phyloP scores from a whole-genome alignment of 92 coral and sea anemone genomes.

The Galaxea fascicularis region DNA sequence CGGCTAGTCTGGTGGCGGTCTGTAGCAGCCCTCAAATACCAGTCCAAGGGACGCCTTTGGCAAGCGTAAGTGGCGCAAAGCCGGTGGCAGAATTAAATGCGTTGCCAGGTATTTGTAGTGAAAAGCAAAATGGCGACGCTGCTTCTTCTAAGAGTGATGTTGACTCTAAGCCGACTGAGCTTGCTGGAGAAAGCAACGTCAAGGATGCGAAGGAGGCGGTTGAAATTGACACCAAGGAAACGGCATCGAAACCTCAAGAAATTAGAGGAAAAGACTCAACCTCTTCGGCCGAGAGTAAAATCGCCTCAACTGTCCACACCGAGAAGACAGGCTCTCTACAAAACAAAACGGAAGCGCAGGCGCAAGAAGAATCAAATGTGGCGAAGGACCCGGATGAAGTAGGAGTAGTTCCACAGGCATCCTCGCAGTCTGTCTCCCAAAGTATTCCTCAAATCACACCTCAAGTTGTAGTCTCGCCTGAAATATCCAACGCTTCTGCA shows the following conservation, averaged over 20 bases:
- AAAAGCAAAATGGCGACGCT: neutral
- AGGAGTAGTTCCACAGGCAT: neutral
- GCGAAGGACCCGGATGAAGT: neutral
- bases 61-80: conserved; percentile 21
- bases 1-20: conserved; percentile 82
- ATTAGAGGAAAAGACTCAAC: neutral
- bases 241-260: neutral
- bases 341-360: neutral
- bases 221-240: neutral
- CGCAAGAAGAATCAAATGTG: neutral
- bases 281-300: neutral
- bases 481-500: neutral
- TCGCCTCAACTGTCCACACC: neutral
- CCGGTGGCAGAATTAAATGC: neutral
- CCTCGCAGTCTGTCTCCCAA: neutral
- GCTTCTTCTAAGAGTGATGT: conserved; percentile 9
- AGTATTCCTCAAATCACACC: neutral
- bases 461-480: neutral
- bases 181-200: neutral
- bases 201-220: neutral
- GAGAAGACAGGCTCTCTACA: neutral
- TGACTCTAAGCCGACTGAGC: neutral
- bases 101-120: neutral
- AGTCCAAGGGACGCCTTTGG: conserved; percentile 22
- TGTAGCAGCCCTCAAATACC: conserved; percentile 68